These are phyloP conservation scores for Eurystomus glaucurus DNA, from an alignment of 2,797 vertebrate species.

Conservation along the genomic window DNA sequence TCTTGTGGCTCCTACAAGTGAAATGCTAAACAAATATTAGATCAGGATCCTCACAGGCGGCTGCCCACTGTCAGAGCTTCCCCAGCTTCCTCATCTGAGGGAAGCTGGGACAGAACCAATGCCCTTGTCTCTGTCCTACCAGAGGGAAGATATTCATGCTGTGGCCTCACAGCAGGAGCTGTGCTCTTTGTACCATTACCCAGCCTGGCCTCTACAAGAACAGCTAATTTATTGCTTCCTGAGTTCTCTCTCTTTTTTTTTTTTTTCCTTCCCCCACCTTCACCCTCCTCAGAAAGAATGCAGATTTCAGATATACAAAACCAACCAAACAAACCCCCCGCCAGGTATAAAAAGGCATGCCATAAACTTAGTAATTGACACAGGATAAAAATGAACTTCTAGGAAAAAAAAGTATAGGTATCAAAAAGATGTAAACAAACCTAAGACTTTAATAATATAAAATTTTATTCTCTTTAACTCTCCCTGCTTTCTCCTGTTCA, in stretches of 20 bases:
- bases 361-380: neutral
- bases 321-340: neutral
- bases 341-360: neutral
- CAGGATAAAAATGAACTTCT: neutral
- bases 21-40: neutral
- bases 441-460: neutral
- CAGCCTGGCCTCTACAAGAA: neutral
- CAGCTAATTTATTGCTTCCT: slow-evolving; percentile 51
- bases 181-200: neutral
- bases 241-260: neutral
- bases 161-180: neutral
- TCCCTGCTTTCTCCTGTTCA: neutral
- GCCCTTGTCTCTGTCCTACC: accelerated
- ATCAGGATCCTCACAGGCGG: neutral
- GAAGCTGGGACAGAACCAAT: neutral
- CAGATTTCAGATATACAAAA: neutral
- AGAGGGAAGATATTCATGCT: neutral
- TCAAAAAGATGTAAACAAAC: neutral
- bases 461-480: neutral
- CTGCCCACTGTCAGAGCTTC: neutral
- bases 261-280: neutral
- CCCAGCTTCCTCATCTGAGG: neutral
- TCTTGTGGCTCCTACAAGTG: neutral
- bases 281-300: neutral
- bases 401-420: neutral